Base-by-base conservation (phyloP, 2,113 vertebrate genomes). In the Psettodes erumei region DNA sequence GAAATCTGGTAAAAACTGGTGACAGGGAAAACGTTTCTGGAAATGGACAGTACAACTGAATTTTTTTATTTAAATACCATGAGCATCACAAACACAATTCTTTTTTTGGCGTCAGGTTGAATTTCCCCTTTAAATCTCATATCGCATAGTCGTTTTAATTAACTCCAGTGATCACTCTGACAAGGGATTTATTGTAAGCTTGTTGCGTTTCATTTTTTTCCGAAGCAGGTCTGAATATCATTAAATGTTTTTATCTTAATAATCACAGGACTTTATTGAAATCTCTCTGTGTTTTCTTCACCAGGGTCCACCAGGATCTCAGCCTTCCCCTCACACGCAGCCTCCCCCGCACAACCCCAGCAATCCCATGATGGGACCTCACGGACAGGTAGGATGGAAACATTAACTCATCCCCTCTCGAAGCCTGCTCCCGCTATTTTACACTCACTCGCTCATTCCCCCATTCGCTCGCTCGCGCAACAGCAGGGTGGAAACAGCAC, bases 331-430 rank as follows among this genome's bases (percentile, higher is more conserved):
- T 40, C 95, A 95, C 77, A 88, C 94, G 21, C 95, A 95, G 90
- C 92, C 88, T 12, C 93, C 91, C 45, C 91, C 93, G 67, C 93
- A 95, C 91, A 94, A 94, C 77, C 94, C 94, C 85, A 95, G 84
- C 33, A 91, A 92, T 89, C 91, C 94, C 81, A 94, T 94, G 93
- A 93, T 94, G 92, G 95, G 95, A 82, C 93, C 94, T 70, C 95
- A 95, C 21, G 80, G 93, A 81, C 94, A 95, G 95, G 93, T 95
- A 93, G 94, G 93, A 64, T 8, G 40, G 2, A 62, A 78, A 25
- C 62, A 25, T 47, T 61, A 35, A 35, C 11, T 11, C 13, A 3
- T 38, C 23, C 8, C 9, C 0, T n/a, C 23, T 25, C 48, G 19
- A 45, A 43, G 13, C 21, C n/a, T n/a, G n/a, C n/a, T n/a, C n/a